Evolutionary conservation across 2,797 vertebrate genomes (phyloP).

Genomic region (Psittacula echo): DNA sequence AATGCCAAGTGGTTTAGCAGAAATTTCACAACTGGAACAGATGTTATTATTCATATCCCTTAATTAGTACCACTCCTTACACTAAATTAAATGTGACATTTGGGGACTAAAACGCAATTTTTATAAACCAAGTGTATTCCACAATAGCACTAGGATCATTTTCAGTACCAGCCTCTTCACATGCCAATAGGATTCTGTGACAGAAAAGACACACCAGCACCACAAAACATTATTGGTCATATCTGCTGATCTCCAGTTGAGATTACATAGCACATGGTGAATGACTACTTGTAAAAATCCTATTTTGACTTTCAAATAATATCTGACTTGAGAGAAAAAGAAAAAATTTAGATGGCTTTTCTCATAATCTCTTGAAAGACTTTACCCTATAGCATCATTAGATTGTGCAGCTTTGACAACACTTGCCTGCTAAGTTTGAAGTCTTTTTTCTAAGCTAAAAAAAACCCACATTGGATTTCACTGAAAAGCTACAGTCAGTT

Average conservation of each 20-base stretch:
- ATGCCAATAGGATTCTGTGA: not conserved
- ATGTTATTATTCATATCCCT: not conserved
- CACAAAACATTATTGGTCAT: not conserved
- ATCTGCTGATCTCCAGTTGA: not conserved
- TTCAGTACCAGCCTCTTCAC: not conserved
- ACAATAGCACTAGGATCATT: not conserved
- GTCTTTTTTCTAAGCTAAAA: not conserved
- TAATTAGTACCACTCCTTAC: not conserved
- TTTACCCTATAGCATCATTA: not conserved
- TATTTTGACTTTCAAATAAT: not conserved
- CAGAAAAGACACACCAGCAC: not conserved
- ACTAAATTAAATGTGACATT: not conserved
- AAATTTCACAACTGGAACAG: not conserved
- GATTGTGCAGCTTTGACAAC: not conserved
- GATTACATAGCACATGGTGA: not conserved
- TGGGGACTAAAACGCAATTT: not conserved
- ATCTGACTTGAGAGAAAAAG: not conserved
- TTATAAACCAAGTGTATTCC: not conserved
- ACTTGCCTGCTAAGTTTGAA: not conserved
- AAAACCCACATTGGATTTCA: fast-evolving
- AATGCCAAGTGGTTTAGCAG: not conserved
- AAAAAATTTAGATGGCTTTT: not conserved
- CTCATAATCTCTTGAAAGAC: not conserved
- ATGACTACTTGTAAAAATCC: not conserved
- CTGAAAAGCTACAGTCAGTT: not conserved